A percentile compares a stretch with the other conserved stretches of the same genome.
phyloP scores from a whole-genome alignment of 2,113 vertebrate species.

The Phocoena phocoena region DNA sequence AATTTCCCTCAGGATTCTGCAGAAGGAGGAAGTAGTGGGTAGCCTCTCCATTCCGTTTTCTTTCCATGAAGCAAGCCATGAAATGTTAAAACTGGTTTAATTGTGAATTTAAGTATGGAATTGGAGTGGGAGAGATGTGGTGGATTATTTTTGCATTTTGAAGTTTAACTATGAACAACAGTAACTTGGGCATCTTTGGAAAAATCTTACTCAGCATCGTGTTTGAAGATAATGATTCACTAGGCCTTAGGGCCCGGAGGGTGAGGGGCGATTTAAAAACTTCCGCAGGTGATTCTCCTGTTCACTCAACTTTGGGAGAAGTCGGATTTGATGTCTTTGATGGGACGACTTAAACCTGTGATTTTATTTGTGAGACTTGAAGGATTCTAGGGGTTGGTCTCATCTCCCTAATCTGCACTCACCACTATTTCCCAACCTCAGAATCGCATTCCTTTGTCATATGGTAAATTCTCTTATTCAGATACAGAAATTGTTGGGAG shows the following conservation, averaged over 20 bases:
- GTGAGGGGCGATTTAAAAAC: background rate
- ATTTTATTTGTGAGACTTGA: background rate
- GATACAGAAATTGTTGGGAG: background rate
- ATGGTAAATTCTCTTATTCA: background rate
- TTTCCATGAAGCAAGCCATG: background rate
- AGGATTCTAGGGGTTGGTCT: background rate
- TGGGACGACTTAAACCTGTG: background rate
- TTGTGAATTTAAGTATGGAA: background rate
- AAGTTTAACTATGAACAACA: background rate
- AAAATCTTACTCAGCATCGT: background rate
- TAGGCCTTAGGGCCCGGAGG: background rate
- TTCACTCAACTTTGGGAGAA: background rate
- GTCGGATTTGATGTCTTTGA: background rate
- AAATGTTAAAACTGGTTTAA: background rate
- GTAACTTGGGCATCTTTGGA: background rate
- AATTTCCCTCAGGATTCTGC: background rate
- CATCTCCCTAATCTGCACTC: background rate
- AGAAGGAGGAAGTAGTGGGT: background rate
- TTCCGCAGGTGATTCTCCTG: background rate
- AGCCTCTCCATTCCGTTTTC: background rate
- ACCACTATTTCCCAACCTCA: background rate
- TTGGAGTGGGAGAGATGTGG: background rate
- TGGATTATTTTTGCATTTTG: background rate
- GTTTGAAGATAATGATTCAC: background rate
- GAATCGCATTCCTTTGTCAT: background rate